These are phyloP conservation scores for Atrina japonica DNA, from an alignment of 2,888 invertebrate species.

Conservation along the genomic window DNA sequence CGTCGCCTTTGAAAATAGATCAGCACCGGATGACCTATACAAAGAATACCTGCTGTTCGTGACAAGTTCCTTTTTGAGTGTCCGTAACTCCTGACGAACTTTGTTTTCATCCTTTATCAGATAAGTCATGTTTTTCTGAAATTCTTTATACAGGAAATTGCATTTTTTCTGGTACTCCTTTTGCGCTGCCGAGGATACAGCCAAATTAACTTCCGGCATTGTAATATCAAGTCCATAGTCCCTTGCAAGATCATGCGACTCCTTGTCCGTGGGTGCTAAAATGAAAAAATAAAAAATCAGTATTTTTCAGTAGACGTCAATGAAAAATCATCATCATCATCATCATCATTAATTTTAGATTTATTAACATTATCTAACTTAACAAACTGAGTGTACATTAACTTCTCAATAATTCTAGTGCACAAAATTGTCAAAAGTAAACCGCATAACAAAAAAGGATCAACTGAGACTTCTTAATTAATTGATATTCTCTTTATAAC, in stretches of 20 bases:
- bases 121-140: conserved; percentile 59
- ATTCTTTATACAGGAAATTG: conserved; percentile 60
- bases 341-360: too few species aligned
- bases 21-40: conserved; percentile 47
- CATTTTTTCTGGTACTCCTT: conserved; percentile 62
- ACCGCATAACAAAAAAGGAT: too few species aligned
- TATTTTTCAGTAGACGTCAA: too few species aligned
- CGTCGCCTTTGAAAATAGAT: conserved; percentile 37
- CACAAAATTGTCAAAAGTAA: too few species aligned
- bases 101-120: conserved; percentile 61
- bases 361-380: too few species aligned
- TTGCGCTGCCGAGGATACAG: conserved; percentile 60
- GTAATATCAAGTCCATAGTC: conserved; percentile 70
- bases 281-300: not conserved
- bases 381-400: too few species aligned
- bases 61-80: conserved; percentile 53
- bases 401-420: too few species aligned
- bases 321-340: too few species aligned
- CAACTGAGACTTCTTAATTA: too few species aligned
- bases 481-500: too few species aligned
- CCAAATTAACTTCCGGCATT: conserved; percentile 63
- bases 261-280: conserved; percentile 17
- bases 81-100: conserved; percentile 46
- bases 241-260: conserved; percentile 52
- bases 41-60: conserved; percentile 53